Conservation (phyloP, 2,113 vertebrate species). For the Colius striatus region DNA sequence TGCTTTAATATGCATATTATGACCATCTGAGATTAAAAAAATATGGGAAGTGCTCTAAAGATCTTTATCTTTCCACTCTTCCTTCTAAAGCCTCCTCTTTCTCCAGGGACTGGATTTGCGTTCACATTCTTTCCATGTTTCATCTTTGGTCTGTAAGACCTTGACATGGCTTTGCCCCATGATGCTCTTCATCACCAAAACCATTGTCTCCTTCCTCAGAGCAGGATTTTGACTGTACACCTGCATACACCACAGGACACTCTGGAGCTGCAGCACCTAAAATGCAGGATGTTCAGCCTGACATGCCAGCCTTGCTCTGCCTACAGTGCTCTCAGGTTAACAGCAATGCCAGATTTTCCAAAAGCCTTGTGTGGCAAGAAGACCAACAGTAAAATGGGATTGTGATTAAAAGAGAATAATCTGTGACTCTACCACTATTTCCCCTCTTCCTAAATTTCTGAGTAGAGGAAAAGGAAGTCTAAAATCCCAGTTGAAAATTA, state of each 20-base stretch:
- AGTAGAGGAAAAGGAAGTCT: not conserved
- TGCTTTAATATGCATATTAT: not conserved
- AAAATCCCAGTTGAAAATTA: not conserved
- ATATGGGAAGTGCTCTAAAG: not conserved
- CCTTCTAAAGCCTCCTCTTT: not conserved
- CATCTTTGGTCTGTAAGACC: not conserved
- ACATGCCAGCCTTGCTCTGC: not conserved
- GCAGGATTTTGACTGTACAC: not conserved
- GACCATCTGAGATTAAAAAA: not conserved
- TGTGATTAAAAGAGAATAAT: not conserved
- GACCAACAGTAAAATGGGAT: not conserved
- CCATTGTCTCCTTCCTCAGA: not conserved
- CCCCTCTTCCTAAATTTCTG: not conserved
- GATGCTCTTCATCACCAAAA: not conserved
- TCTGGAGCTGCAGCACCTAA: not conserved
- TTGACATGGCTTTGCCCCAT: not conserved
- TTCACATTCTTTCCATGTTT: not conserved
- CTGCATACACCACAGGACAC: not conserved
- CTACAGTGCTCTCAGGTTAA: rapidly evolving
- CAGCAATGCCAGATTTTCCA: not conserved
- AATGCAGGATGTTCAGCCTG: not conserved
- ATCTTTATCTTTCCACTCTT: not conserved
- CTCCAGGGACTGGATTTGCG: no score
- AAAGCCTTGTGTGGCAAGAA: not conserved
- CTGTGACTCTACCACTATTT: not conserved